These are phyloP conservation scores for Sphaerophoria taeniata DNA, from an alignment of 2,888 invertebrate species.

Conservation along the genomic window DNA sequence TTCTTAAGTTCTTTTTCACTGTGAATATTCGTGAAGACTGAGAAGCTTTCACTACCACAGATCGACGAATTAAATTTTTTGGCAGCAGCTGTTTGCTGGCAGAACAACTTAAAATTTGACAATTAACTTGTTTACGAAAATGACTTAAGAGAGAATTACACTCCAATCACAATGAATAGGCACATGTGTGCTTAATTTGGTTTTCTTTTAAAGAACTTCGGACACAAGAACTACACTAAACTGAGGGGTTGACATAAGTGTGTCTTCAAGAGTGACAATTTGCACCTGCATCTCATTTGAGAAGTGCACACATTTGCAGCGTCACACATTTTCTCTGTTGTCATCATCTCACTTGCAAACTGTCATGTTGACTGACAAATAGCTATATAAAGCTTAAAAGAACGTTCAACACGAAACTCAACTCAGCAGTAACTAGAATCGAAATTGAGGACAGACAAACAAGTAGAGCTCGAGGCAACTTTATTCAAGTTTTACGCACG, in stretches of 20 bases:
- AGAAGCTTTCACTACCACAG: constrained; percentile 27
- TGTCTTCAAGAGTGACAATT: too few species aligned
- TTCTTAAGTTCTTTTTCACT: constrained; percentile 8
- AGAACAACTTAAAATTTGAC: constrained; percentile 46
- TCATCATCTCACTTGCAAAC: constrained; percentile 28
- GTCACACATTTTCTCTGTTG: background rate
- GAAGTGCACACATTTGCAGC: background rate
- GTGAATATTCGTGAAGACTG: constrained; percentile 18
- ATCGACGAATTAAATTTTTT: constrained; percentile 52
- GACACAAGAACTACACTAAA: too few species aligned
- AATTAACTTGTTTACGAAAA: constrained; percentile 62
- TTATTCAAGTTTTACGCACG: constrained; percentile 19
- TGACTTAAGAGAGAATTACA: background rate
- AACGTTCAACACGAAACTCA: background rate
- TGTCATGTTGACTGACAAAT: constrained; percentile 22
- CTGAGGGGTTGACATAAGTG: too few species aligned
- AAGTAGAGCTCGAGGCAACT: constrained; percentile 16
- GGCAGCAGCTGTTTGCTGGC: constrained; percentile 27
- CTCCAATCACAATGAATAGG: background rate
- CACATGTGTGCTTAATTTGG: background rate
- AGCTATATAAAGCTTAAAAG: constrained; percentile 20
- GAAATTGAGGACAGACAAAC: constrained; percentile 1
- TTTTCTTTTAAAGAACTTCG: too few species aligned
- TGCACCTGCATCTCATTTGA: background rate
- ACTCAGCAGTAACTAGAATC: background rate